A percentile compares a stretch with the other conserved stretches of the same genome.
Evolutionary conservation across 2,888 invertebrate genomes (phyloP).

Genomic region (Yponomeuta sedellus): DNA sequence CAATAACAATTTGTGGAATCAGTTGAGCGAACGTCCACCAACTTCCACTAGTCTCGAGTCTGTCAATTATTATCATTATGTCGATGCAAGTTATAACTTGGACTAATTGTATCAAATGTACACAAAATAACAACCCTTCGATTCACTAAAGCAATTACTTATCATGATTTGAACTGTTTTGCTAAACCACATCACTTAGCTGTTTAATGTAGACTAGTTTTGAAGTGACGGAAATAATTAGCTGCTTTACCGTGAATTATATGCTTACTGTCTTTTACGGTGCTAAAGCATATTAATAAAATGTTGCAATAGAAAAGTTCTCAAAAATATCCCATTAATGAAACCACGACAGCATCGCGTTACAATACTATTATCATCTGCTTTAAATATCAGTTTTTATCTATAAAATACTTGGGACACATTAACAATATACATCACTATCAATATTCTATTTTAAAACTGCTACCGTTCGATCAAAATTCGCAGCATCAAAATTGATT

Average conservation of each 20-base stretch:
- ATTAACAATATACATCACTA: constrained; percentile 29
- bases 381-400: constrained; percentile 39
- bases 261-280: not conserved
- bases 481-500: constrained; percentile 38
- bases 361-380: constrained; percentile 38
- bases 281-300: not conserved
- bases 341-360: constrained; percentile 30
- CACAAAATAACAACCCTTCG: constrained; percentile 44
- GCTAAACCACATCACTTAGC: constrained; percentile 15
- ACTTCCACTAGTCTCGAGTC: not conserved
- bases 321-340: constrained; percentile 36
- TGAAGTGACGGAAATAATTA: not conserved
- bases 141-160: constrained; percentile 9
- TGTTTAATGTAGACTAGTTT: constrained; percentile 8
- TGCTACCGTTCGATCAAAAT: constrained; percentile 55
- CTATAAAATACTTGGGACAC: constrained; percentile 49
- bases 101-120: constrained; percentile 61
- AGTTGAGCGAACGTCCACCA: not conserved
- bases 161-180: not conserved
- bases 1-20: not conserved
- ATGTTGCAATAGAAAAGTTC: not conserved
- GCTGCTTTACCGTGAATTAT: not conserved
- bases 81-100: constrained; percentile 58
- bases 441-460: constrained; percentile 38
- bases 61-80: constrained; percentile 56